Evolutionary conservation across 2,113 vertebrate genomes (phyloP).

Genomic region (Hippocampus mohnikei): DNA sequence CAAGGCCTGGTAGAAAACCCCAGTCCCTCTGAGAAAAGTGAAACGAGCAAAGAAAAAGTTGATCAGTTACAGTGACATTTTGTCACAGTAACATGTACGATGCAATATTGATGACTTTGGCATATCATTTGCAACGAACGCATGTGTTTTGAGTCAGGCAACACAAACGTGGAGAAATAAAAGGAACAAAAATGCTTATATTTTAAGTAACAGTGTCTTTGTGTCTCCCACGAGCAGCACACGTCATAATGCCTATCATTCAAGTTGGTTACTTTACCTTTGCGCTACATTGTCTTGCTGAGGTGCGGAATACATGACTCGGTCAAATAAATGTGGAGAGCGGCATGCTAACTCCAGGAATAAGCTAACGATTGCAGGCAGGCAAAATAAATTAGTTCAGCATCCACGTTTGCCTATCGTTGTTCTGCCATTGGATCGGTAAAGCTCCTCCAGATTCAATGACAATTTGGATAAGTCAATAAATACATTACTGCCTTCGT

Average conservation of each 20-base stretch:
- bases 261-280: slow-evolving; percentile 15
- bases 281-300: not conserved
- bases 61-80: not conserved
- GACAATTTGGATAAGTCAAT: not conserved
- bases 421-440: not conserved
- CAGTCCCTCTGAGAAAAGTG: slow-evolving; percentile 75
- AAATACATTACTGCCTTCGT: not conserved
- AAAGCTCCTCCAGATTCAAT: not conserved
- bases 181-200: no score
- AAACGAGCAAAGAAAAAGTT: not conserved
- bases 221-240: no score
- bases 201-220: not conserved
- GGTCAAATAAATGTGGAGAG: no score
- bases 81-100: not conserved
- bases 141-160: not conserved
- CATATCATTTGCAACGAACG: not conserved
- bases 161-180: not conserved
- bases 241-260: not conserved
- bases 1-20: slow-evolving; percentile 83
- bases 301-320: not conserved
- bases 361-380: not conserved
- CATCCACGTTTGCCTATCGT: not conserved
- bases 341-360: not conserved
- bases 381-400: not conserved
- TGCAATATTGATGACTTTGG: not conserved